Evolutionary conservation across 2,113 vertebrate genomes (phyloP).

Genomic region (Mesitornis unicolor): DNA sequence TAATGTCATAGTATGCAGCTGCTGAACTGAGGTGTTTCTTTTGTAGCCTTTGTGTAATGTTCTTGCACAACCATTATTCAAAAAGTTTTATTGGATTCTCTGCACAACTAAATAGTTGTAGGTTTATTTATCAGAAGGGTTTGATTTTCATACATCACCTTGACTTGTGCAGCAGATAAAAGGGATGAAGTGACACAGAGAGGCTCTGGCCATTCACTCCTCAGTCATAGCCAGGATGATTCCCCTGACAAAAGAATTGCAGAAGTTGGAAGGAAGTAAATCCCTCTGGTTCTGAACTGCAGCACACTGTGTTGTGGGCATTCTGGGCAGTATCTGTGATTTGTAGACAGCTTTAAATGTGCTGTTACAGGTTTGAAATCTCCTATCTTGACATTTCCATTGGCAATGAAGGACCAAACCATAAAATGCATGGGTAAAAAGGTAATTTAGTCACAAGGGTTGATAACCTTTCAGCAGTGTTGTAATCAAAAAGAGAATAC

Average conservation of each 20-base stretch:
- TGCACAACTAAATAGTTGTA: neutral
- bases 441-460: neutral
- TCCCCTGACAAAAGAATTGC: neutral
- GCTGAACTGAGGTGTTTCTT: neutral
- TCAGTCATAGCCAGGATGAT: neutral
- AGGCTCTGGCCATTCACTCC: neutral
- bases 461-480: rapidly evolving
- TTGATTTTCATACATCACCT: neutral
- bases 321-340: neutral
- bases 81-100: neutral
- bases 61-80: neutral
- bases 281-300: neutral
- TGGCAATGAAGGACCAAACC: neutral
- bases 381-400: neutral
- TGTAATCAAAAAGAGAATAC: neutral
- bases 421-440: neutral
- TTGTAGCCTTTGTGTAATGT: neutral
- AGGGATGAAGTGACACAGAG: neutral
- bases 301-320: neutral
- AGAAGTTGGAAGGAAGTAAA: neutral
- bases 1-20: neutral
- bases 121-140: neutral
- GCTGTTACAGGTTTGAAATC: neutral
- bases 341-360: neutral
- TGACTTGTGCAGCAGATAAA: neutral